These are phyloP conservation scores for Anneissia japonica DNA, from an alignment of 35 echinoderm and acorn worm genomes.

Conservation along the genomic window DNA sequence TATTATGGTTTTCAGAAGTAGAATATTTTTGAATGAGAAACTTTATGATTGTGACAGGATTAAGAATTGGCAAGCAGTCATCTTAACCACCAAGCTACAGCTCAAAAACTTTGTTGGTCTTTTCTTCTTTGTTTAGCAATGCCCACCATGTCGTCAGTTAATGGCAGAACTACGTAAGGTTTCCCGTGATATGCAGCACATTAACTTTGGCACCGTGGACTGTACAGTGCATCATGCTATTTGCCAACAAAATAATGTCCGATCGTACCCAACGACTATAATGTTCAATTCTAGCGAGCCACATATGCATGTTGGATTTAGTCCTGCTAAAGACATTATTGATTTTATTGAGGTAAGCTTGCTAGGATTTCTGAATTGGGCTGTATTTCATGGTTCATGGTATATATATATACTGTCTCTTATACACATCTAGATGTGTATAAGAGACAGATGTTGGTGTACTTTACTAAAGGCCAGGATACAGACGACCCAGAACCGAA, in stretches of 20 bases:
- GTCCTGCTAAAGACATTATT: slow-evolving; percentile 35
- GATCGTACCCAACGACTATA: slow-evolving; percentile 87
- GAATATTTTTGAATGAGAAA: too few species aligned
- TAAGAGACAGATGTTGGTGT: too few species aligned
- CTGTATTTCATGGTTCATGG: background rate
- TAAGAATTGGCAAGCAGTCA: too few species aligned
- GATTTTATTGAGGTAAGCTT: slow-evolving; percentile 91
- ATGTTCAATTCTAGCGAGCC: slow-evolving; percentile 74
- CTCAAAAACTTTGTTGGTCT: too few species aligned
- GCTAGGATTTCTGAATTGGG: background rate
- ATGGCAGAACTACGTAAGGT: slow-evolving; percentile 73
- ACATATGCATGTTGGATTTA: slow-evolving; percentile 65
- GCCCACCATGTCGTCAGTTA: slow-evolving; percentile 75
- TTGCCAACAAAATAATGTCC: slow-evolving; percentile 67
- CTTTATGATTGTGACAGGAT: too few species aligned
- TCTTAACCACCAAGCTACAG: too few species aligned
- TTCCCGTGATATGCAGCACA: slow-evolving; percentile 20
- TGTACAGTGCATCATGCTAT: slow-evolving; percentile 72
- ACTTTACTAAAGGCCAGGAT: slow-evolving; percentile 52
- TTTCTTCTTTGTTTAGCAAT: slow-evolving; percentile 46
- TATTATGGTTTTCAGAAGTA: too few species aligned
- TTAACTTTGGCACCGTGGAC: slow-evolving; percentile 93
- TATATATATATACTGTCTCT: too few species aligned
- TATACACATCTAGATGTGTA: too few species aligned
- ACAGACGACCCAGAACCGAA: slow-evolving; percentile 61